A percentile compares a stretch with the other conserved stretches of the same genome.
Conservation (phyloP, 2,113 vertebrate genomes). For the Vulpes lagopus region DNA sequence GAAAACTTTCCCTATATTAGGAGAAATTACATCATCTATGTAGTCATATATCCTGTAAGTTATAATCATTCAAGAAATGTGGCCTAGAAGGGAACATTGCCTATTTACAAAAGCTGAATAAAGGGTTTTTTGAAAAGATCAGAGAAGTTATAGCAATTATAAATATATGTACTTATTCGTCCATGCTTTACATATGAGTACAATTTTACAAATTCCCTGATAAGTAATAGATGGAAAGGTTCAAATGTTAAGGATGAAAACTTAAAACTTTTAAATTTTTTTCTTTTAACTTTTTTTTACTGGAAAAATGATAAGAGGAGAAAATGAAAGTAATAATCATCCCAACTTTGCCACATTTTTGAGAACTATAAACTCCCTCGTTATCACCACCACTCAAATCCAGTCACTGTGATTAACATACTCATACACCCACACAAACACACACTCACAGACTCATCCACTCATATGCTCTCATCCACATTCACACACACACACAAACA, state of each 20-base stretch:
- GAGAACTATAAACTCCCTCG: not conserved
- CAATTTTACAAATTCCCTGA: not conserved
- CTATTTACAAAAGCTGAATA: not conserved
- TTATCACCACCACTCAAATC: not conserved
- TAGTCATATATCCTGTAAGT: not conserved
- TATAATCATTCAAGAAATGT: not conserved
- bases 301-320: not conserved
- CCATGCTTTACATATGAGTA: not conserved
- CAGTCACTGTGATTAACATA: not conserved
- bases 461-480: not conserved
- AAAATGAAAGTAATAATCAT: not conserved
- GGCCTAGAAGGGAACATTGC: not conserved
- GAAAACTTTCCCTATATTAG: not conserved
- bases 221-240: not conserved
- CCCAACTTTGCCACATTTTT: not conserved
- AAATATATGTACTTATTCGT: not conserved
- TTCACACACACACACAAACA: too few species aligned
- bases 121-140: not conserved
- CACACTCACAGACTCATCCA: not conserved
- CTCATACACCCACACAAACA: not conserved
- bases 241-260: slow-evolving; percentile 9
- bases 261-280: not conserved
- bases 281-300: not conserved
- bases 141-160: not conserved
- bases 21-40: not conserved